phyloP scores from a whole-genome alignment of 2,888 invertebrate species.

The Pocota personata region DNA sequence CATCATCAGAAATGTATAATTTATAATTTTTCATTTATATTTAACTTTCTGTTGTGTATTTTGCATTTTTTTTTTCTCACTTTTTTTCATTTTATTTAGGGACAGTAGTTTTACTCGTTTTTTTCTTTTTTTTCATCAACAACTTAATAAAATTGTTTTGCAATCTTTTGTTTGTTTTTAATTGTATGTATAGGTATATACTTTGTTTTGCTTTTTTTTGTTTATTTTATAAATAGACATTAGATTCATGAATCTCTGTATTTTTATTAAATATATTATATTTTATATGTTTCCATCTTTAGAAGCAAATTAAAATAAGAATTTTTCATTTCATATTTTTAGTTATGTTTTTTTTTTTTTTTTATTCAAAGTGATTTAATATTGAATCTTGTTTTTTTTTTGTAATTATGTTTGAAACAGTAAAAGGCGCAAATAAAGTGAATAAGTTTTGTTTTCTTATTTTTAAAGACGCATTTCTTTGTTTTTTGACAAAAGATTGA shows the following conservation, averaged over 20 bases:
- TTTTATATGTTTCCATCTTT: conserved; percentile 3
- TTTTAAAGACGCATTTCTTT: conserved; percentile 21
- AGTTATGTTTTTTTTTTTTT: too few species aligned
- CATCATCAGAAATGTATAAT: conserved; percentile 69
- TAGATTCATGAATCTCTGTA: conserved; percentile 6
- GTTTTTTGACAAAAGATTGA: conserved; percentile 39
- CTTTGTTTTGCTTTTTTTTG: conserved; percentile 24
- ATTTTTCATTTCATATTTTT: conserved; percentile 4
- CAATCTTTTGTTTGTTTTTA: conserved; percentile 16
- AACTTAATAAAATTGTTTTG: conserved; percentile 58
- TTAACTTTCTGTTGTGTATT: conserved; percentile 27
- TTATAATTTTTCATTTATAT: conserved; percentile 40
- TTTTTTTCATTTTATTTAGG: conserved; percentile 35
- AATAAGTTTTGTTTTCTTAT: conserved; percentile 26
- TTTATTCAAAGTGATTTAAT: not conserved
- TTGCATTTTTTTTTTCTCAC: conserved; percentile 32
- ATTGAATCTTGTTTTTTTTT: conserved; percentile 9
- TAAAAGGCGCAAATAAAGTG: conserved; percentile 65
- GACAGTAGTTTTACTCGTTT: conserved; percentile 41
- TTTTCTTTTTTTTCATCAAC: conserved; percentile 42
- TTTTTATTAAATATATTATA: not conserved
- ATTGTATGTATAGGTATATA: conserved; percentile 13
- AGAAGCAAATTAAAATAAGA: conserved; percentile 40
- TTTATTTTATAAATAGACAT: conserved; percentile 20
- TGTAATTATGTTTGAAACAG: conserved; percentile 63